phyloP scores from a whole-genome alignment of 2,797 vertebrate species.

The Nyctalus aviator region DNA sequence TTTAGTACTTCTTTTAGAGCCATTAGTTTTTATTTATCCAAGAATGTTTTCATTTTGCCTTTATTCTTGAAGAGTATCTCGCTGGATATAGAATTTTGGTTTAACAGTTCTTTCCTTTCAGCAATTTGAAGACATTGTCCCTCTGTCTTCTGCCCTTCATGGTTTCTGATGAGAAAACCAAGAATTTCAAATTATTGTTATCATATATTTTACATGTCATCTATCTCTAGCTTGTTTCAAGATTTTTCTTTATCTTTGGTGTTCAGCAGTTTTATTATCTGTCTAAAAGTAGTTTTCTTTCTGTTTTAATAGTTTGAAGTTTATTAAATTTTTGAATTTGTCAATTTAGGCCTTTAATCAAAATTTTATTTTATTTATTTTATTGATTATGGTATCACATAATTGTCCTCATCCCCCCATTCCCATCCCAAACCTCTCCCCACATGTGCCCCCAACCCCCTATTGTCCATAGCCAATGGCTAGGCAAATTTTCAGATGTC shows the following conservation, averaged over 20 bases:
- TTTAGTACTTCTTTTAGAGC: background rate
- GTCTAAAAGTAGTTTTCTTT: background rate
- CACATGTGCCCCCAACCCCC: too few species aligned
- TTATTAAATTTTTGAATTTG: background rate
- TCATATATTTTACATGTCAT: background rate
- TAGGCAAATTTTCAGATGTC: background rate
- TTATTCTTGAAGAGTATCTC: constrained; percentile 26
- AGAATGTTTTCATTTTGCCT: constrained; percentile 27
- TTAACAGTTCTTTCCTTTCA: background rate
- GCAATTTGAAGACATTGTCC: constrained; percentile 4
- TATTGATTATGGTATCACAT: too few species aligned
- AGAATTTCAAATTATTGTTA: constrained; percentile 30
- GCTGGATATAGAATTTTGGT: background rate
- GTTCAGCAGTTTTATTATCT: background rate
- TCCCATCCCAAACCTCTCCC: too few species aligned
- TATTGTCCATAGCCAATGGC: too few species aligned
- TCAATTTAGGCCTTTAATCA: background rate
- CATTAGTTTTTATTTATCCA: background rate
- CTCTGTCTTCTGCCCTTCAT: background rate
- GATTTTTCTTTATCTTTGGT: background rate
- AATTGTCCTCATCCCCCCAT: too few species aligned
- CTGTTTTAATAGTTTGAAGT: background rate
- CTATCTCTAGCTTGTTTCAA: background rate
- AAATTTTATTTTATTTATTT: background rate
- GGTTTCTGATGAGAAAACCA: constrained; percentile 47